These are phyloP conservation scores for Harpalus rufipes DNA, from an alignment of 2,888 invertebrate genomes.

Conservation along the genomic window DNA sequence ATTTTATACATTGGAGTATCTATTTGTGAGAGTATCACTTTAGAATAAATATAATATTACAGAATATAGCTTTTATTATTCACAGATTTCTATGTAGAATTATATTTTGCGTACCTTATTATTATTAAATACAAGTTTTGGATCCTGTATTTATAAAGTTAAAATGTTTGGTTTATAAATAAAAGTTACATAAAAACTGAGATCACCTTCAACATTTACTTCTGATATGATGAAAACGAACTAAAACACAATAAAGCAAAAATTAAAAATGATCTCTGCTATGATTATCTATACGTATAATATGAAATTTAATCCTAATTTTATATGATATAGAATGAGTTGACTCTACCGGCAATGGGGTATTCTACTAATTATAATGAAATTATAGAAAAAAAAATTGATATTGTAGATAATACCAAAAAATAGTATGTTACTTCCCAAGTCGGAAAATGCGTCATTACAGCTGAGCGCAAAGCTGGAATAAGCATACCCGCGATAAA, in stretches of 20 bases:
- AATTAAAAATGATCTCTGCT: slow-evolving; percentile 27
- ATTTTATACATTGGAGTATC: slow-evolving; percentile 56
- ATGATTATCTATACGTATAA: slow-evolving; percentile 19
- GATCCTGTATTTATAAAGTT: not conserved
- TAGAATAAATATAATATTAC: slow-evolving; percentile 39
- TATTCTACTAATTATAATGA: too few species aligned
- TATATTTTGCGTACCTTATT: slow-evolving; percentile 21
- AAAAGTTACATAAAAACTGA: slow-evolving; percentile 23
- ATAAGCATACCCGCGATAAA: too few species aligned
- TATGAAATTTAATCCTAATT: slow-evolving; percentile 33
- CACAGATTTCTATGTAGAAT: slow-evolving; percentile 25
- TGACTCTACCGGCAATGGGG: too few species aligned
- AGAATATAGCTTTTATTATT: slow-evolving; percentile 33
- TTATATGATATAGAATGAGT: slow-evolving; percentile 44
- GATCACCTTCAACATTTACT: slow-evolving; percentile 21
- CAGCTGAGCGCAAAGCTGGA: too few species aligned
- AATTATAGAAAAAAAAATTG: too few species aligned
- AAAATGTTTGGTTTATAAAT: slow-evolving; percentile 29
- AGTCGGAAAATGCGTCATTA: too few species aligned
- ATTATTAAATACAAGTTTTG: slow-evolving; percentile 6
- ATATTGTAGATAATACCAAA: too few species aligned
- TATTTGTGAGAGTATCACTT: slow-evolving; percentile 36
- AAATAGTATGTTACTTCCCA: too few species aligned
- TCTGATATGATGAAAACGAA: not conserved
- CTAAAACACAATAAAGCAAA: slow-evolving; percentile 17